A percentile compares a stretch with the other conserved stretches of the same genome.
Evolutionary conservation across 2,113 vertebrate genomes (phyloP).

Genomic region (Podiceps cristatus): DNA sequence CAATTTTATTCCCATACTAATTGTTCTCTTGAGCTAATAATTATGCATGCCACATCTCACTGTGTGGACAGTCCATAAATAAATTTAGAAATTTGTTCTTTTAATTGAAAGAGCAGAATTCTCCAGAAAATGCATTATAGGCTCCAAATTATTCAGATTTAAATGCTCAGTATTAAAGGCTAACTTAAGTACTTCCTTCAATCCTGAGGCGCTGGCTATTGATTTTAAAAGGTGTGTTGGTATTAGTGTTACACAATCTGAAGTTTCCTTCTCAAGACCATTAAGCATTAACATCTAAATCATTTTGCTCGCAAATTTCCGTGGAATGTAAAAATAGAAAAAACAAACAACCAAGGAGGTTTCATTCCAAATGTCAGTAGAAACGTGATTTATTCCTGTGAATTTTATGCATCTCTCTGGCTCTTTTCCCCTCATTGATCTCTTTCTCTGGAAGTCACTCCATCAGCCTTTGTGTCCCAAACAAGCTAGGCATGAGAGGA

Average conservation of each 20-base stretch:
- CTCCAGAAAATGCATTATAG: neutral
- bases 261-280: neutral
- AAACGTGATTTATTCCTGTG: neutral
- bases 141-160: neutral
- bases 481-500: neutral
- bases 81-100: neutral
- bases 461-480: neutral
- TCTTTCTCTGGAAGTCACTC: neutral
- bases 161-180: neutral
- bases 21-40: neutral
- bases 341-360: neutral
- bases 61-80: neutral
- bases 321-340: neutral
- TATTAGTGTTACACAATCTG: neutral
- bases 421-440: neutral
- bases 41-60: neutral
- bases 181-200: neutral
- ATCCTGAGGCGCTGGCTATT: neutral
- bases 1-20: neutral
- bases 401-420: neutral
- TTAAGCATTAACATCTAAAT: neutral
- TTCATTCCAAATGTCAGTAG: neutral
- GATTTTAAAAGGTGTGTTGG: slow-evolving; percentile 22
- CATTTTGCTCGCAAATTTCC: neutral
- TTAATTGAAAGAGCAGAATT: neutral